phyloP scores from a whole-genome alignment of 2,113 vertebrate genomes.

The Pachyramphus minor region DNA sequence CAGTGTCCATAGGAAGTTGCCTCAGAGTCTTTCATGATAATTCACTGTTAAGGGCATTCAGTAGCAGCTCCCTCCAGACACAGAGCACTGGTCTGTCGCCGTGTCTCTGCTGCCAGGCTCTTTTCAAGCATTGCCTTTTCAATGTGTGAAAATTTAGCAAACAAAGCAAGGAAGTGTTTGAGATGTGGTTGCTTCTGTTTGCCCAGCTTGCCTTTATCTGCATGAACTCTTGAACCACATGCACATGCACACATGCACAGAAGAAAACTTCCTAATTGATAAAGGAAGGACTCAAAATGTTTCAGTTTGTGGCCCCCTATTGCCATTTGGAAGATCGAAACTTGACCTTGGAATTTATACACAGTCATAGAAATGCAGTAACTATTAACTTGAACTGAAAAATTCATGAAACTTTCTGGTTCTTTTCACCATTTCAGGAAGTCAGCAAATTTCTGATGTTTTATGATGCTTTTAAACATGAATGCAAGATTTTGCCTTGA shows the following conservation, averaged over 20 bases:
- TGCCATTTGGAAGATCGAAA: not conserved
- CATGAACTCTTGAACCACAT: not conserved
- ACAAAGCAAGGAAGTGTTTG: not conserved
- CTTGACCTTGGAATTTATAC: not conserved
- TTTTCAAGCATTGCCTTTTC: not conserved
- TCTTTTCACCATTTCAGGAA: not conserved
- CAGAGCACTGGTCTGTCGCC: not conserved
- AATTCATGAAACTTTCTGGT: not conserved
- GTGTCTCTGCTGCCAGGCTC: not conserved
- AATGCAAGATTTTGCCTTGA: not conserved
- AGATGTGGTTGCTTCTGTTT: rapidly evolving
- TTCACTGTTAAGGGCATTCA: not conserved
- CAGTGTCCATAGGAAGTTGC: rapidly evolving
- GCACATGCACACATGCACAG: not conserved
- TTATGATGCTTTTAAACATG: not conserved
- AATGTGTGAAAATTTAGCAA: not conserved
- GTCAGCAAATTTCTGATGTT: not conserved
- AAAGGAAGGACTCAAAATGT: not conserved
- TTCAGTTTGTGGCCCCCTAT: not conserved
- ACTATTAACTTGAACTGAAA: not conserved
- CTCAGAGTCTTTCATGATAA: not conserved
- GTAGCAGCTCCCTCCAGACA: rapidly evolving
- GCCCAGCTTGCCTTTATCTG: not conserved
- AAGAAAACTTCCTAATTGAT: not conserved
- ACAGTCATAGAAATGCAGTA: not conserved